Evolutionary conservation across 2,888 invertebrate genomes (phyloP).

Genomic region (Hedychridium roseum): DNA sequence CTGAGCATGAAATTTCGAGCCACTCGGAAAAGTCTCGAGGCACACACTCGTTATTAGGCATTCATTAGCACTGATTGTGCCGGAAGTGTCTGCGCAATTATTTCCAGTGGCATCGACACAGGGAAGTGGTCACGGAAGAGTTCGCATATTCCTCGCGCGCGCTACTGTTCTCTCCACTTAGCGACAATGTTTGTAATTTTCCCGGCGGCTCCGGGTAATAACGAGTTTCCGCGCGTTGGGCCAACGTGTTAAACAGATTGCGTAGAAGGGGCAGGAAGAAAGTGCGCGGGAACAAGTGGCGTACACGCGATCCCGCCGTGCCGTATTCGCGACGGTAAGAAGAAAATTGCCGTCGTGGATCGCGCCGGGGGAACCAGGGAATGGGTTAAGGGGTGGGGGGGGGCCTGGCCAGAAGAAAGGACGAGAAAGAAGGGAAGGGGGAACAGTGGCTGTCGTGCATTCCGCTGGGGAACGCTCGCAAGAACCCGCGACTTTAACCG

Average conservation of each 20-base stretch:
- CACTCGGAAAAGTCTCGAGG: too few species aligned
- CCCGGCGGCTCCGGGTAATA: constrained; percentile 30
- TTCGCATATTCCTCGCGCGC: constrained; percentile 24
- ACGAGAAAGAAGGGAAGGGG: constrained; percentile 5
- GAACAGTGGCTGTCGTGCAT: constrained; percentile 15
- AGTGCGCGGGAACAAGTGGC: constrained; percentile 30
- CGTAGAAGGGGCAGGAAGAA: constrained; percentile 32
- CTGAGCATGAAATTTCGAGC: too few species aligned
- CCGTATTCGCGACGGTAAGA: constrained; percentile 37
- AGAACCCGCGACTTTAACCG: constrained; percentile 45
- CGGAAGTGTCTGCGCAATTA: too few species aligned
- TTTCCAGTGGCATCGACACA: too few species aligned
- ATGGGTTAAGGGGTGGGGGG: constrained; percentile 11
- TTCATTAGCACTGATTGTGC: too few species aligned
- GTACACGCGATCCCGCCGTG: constrained; percentile 36
- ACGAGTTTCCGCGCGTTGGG: constrained; percentile 33
- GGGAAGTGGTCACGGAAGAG: constrained; percentile 17
- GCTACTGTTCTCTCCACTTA: too few species aligned
- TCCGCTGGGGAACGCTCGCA: constrained; percentile 22
- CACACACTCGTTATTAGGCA: too few species aligned
- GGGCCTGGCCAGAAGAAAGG: neutral
- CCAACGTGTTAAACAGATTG: constrained; percentile 44
- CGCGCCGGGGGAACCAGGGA: constrained; percentile 8
- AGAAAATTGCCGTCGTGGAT: constrained; percentile 41
- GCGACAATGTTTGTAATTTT: constrained; percentile 30